phyloP scores from a whole-genome alignment of 2,888 invertebrate genomes.

The Druceiella hillmani region DNA sequence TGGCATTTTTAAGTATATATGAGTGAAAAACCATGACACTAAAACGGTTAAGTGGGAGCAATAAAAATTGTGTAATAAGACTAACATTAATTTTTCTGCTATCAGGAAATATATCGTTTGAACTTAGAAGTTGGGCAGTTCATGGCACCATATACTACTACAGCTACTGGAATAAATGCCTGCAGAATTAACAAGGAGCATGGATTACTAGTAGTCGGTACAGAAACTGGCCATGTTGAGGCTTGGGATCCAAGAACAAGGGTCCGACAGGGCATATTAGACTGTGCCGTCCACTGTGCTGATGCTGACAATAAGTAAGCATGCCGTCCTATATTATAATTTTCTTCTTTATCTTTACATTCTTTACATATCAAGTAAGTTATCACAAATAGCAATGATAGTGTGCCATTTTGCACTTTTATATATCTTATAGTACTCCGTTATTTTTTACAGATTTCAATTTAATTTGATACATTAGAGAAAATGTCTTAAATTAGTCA shows the following conservation, averaged over 20 bases:
- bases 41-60: too few relatives aligned
- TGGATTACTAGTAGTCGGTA: constrained; percentile 81
- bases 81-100: too few relatives aligned
- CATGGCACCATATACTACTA: constrained; percentile 74
- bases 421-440: not conserved
- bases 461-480: too few relatives aligned
- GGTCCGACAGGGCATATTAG: constrained; percentile 71
- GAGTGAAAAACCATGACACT: too few relatives aligned
- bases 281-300: constrained; percentile 68
- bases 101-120: constrained; percentile 88
- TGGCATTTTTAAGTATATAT: too few relatives aligned
- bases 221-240: constrained; percentile 87
- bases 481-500: too few relatives aligned
- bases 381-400: too few relatives aligned
- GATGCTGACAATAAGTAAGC: constrained; percentile 44
- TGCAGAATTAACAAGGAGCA: constrained; percentile 85
- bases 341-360: too few relatives aligned
- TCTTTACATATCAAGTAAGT: too few relatives aligned
- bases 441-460: too few relatives aligned
- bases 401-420: not conserved
- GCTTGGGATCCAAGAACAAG: constrained; percentile 93
- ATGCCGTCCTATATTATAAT: too few relatives aligned
- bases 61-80: too few relatives aligned
- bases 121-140: constrained; percentile 96
- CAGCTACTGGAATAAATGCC: constrained; percentile 71